Evolutionary conservation across 2,888 invertebrate species (phyloP).

Genomic region (Yponomeuta evonymella): DNA sequence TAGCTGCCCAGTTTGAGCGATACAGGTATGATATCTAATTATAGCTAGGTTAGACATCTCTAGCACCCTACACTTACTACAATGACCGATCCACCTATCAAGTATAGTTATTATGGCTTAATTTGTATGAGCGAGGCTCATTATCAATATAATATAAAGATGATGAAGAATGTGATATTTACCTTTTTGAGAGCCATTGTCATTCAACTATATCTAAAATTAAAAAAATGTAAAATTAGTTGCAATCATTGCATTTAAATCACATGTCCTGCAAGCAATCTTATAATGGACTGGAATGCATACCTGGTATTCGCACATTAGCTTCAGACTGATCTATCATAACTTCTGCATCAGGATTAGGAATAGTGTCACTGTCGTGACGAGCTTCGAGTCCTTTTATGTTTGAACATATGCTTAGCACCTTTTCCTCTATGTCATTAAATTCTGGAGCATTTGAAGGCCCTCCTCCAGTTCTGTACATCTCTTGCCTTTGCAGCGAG

Average conservation of each 20-base stretch:
- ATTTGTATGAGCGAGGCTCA: too few relatives aligned
- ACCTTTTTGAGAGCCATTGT: constrained; percentile 9
- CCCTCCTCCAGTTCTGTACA: not conserved
- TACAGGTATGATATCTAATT: too few relatives aligned
- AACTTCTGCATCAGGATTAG: too few relatives aligned
- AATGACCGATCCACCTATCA: too few relatives aligned
- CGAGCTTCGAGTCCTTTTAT: constrained; percentile 18
- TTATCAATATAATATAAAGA: too few relatives aligned
- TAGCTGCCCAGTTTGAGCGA: too few relatives aligned
- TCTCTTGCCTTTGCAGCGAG: not conserved
- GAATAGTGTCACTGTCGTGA: constrained; percentile 4
- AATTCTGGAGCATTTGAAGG: not conserved
- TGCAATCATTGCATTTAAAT: not conserved
- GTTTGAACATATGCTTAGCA: constrained; percentile 19
- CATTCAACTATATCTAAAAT: constrained; percentile 5
- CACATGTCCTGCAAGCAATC: not conserved
- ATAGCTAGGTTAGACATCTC: too few relatives aligned
- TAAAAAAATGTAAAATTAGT: not conserved
- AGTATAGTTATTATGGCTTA: too few relatives aligned
- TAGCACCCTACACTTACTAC: too few relatives aligned
- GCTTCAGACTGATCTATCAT: not conserved
- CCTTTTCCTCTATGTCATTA: not conserved
- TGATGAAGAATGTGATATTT: not conserved
- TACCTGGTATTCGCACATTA: not conserved
- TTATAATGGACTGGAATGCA: not conserved